Evolutionary conservation across 2,888 invertebrate genomes (phyloP), one percentile per base, ranked within the genome.

Genomic region (Philhelius pedissequus): DNA sequence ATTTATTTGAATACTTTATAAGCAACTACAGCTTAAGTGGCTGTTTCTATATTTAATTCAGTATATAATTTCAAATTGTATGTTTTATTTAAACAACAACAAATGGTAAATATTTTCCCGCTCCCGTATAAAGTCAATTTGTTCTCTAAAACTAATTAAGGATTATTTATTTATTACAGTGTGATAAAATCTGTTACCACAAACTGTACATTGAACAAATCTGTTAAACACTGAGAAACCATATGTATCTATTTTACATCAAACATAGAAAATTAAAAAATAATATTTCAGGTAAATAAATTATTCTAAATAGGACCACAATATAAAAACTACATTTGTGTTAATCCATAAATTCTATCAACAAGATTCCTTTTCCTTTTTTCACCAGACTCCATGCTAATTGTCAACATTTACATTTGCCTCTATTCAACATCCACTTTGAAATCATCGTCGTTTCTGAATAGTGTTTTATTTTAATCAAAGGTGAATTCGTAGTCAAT

Each of bases 371-470:
- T 52, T 11, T 22, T 27, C 30, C 11, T 27, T 38, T 38, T 50
- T 58, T 22, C 3, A n/a, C n/a, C 20, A 64, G 56, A 27, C 58
- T 54, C 9, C 64, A n/a, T 62, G 56, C 74, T 74, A 83, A 83
- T 79, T 79, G 83, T 70, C 48, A 74, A 75, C 74, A 70, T 75
- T 83, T 70, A 79, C 74, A 64, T 64, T 64, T 43, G 30, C 62
- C 62, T 18, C 45, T 13, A 27, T 32, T 32, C 32, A 32, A n/a
- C 32, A 56, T 13, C 56, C 8, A 13, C 8, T 35, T 35, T 35
- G 4, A 56, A 56, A 56, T 56, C 9, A 35, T 25, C 25, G n/a
- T 32, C 56, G 20, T 56, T 56, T 56, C 32, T 56, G 56, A 20
- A 20, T 35, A 35, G 20, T 54, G 32, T 56, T 56, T 32, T 32